phyloP scores from a whole-genome alignment of 2,888 invertebrate genomes.

The Drosophila austrosaltans region DNA sequence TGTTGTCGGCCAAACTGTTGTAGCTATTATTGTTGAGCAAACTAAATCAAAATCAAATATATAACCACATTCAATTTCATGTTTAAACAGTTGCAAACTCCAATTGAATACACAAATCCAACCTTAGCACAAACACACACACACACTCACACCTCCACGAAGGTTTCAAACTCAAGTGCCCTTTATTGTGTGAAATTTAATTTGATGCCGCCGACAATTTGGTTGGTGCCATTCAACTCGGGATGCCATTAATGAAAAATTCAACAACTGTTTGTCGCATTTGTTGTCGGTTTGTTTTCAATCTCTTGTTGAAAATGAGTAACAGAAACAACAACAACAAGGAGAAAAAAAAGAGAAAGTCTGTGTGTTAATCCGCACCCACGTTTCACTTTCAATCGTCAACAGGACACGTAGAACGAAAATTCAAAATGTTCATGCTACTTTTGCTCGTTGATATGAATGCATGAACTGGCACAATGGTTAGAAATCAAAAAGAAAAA shows the following conservation, averaged over 20 bases:
- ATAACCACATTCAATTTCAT: background rate
- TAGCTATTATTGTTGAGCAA: slow-evolving; percentile 20
- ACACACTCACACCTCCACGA: background rate
- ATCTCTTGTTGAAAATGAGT: slow-evolving; percentile 6
- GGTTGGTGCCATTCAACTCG: background rate
- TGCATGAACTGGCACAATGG: background rate
- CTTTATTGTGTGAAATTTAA: slow-evolving; percentile 21
- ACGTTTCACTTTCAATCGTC: slow-evolving; percentile 14
- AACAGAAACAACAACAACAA: background rate
- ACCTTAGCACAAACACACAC: background rate
- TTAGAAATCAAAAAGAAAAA: no score
- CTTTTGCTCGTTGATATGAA: background rate
- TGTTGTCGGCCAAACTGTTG: slow-evolving; percentile 12
- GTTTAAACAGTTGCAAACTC: slow-evolving; percentile 7
- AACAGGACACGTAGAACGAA: slow-evolving; percentile 6
- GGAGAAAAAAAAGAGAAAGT: background rate
- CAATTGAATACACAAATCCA: background rate
- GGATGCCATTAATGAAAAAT: slow-evolving; percentile 24
- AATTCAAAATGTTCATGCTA: background rate
- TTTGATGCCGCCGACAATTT: slow-evolving; percentile 20
- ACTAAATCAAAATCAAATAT: background rate
- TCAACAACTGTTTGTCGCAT: slow-evolving; percentile 22
- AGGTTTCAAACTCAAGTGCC: background rate
- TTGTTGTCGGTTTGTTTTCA: slow-evolving; percentile 4
- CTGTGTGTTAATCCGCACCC: slow-evolving; percentile 18